phyloP scores from a whole-genome alignment of 2,888 invertebrate species.

The Teleogryllus oceanicus region DNA sequence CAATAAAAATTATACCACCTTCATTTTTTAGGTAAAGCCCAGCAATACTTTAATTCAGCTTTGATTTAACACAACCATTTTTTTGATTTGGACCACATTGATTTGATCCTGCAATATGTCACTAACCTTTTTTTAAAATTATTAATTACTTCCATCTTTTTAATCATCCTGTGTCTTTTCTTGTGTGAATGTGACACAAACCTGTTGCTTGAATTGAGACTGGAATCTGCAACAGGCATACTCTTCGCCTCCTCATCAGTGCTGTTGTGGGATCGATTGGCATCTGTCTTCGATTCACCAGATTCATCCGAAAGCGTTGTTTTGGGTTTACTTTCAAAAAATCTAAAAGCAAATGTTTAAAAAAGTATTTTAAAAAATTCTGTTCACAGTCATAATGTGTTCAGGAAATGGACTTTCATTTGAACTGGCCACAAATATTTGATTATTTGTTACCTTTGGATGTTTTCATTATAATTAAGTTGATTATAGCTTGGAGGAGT shows the following conservation, averaged over 20 bases:
- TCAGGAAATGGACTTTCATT: not conserved
- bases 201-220: conserved; percentile 39
- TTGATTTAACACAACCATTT: too few species aligned
- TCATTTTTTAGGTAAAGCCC: too few species aligned
- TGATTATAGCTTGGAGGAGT: conserved; percentile 81
- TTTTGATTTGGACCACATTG: too few species aligned
- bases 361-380: too few species aligned
- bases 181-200: conserved; percentile 3
- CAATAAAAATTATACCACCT: too few species aligned
- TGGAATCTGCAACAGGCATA: conserved; percentile 39
- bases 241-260: conserved; percentile 43
- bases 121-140: not conserved
- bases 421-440: not conserved
- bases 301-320: conserved; percentile 57
- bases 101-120: not conserved
- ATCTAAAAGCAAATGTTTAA: conserved; percentile 45
- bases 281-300: conserved; percentile 44
- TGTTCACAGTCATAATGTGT: not conserved
- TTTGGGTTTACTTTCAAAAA: conserved; percentile 64
- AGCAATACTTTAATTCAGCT: too few species aligned
- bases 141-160: not conserved
- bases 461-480: conserved; percentile 79
- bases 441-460: conserved; percentile 56
- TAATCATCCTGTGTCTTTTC: not conserved
- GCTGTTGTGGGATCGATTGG: conserved; percentile 49